Conservation (phyloP, 2,113 vertebrate species). For the Marcusenius ussheri region DNA sequence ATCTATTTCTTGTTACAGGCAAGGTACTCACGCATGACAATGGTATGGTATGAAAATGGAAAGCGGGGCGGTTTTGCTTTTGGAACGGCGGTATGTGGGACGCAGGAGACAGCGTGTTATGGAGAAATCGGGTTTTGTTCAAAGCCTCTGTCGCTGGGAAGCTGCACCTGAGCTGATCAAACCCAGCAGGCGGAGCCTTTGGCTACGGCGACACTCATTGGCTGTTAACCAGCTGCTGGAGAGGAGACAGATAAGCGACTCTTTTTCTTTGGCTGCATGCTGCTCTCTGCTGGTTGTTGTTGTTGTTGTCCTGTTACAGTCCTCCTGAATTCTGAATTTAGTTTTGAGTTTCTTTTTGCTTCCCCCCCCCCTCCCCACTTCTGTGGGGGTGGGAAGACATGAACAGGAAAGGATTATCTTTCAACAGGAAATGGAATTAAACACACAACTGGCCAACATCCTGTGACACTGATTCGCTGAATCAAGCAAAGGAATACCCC, state of each 20-base stretch:
- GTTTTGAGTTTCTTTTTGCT: neutral
- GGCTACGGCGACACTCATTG: neutral
- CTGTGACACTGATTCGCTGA: constrained; percentile 43
- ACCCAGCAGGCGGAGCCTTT: too few species aligned
- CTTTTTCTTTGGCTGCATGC: neutral
- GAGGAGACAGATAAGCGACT: neutral
- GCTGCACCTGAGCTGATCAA: too few species aligned
- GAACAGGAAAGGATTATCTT: constrained; percentile 33
- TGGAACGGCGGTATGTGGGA: too few species aligned
- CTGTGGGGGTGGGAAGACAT: constrained; percentile 14
- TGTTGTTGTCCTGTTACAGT: neutral
- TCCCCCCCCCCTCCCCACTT: neutral
- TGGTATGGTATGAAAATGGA: too few species aligned
- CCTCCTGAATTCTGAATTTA: neutral
- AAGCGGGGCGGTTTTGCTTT: too few species aligned
- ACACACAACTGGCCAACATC: constrained; percentile 33
- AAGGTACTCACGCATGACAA: neutral
- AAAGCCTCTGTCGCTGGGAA: too few species aligned
- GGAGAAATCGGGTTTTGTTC: too few species aligned
- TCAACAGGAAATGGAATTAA: constrained; percentile 32
- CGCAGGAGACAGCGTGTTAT: too few species aligned
- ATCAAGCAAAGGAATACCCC: neutral
- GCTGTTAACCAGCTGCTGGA: neutral
- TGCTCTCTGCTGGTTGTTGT: neutral
- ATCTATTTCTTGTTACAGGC: neutral